phyloP scores from a whole-genome alignment of 2,797 vertebrate genomes.

The Luscinia megarhynchos region DNA sequence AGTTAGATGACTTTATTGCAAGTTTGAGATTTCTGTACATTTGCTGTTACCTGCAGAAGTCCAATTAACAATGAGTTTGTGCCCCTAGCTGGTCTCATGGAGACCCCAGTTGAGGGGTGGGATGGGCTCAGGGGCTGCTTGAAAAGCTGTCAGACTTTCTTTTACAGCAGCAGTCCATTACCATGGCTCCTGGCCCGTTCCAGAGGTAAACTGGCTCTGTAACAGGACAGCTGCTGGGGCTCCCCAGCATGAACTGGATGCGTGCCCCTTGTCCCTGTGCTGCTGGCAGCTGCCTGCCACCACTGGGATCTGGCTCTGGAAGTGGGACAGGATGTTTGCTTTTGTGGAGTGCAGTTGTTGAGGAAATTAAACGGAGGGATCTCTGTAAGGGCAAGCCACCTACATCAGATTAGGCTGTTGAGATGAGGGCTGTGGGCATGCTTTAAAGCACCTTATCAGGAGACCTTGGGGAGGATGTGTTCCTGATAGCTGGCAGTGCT shows the following conservation, averaged over 20 bases:
- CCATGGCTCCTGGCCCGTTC: accelerated
- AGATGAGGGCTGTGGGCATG: not conserved
- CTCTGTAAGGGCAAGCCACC: not conserved
- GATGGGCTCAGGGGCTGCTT: not conserved
- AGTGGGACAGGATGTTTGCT: slow-evolving; percentile 49
- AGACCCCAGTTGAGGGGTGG: accelerated
- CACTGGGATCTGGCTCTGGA: not conserved
- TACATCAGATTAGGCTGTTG: not conserved
- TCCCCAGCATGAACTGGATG: not conserved
- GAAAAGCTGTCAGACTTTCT: not conserved
- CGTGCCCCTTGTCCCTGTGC: accelerated
- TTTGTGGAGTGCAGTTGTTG: slow-evolving; percentile 53
- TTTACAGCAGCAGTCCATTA: accelerated
- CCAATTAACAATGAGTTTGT: accelerated
- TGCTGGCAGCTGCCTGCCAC: not conserved
- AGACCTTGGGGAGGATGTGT: not conserved
- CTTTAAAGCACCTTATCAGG: not conserved
- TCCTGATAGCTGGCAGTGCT: not conserved
- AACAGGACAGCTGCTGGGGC: accelerated
- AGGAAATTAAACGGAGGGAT: not conserved
- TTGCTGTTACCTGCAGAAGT: not conserved
- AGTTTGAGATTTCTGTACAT: not conserved
- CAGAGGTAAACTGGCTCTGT: accelerated
- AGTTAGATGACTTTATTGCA: not conserved
- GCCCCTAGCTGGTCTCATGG: accelerated